Evolutionary conservation across 2,888 invertebrate genomes (phyloP), one percentile per base, ranked within the genome.

Genomic region (Erpobdella octoculata): DNA sequence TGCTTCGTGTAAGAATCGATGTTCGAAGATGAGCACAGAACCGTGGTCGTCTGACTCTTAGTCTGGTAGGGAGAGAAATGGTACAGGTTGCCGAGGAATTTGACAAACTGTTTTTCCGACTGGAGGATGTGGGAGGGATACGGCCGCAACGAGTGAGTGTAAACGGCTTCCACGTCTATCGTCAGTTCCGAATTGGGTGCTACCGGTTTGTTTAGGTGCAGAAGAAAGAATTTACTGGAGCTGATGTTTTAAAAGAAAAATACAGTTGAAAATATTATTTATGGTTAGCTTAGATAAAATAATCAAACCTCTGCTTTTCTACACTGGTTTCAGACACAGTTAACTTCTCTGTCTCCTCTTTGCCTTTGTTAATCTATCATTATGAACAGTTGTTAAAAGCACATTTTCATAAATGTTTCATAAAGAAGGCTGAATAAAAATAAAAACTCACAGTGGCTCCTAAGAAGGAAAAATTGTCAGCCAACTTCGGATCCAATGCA

Each of bases 71-170:
- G 92, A 0, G 91, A 88, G 80, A 88, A 93, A 71, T 90, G 86
- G 81, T 92, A 91, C 72, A 91, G 86, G 80, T 89, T 92, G 35
- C 93, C 94, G 76, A 86, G 87, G 81, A 90, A 96, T 76, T 90
- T 88, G 0, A 98, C 92, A 75, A 93, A 86, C 76, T 99, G 98
- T 79, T 92, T 91, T 79, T 98, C 97, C 74, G 91, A 89, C 82
- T 98, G 98, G 0, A 89, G 87, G 74, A 98, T 94, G 77, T 89
- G 88, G 12, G 88, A 88, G 1, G 98, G 98, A 84, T 90, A 91
- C 0, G 97, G 92, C 37, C 85, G 82, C 36, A 96, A 85, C 21
- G 88, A 86, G 80, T 92, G 90, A 0, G 90, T 89, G 67, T 89
- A 88, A 0, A 91, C 88, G 9, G 88, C 86, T 28, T 82, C 81